Base-by-base conservation (phyloP, 2,797 vertebrate species). In the Darevskia nairensis region DNA sequence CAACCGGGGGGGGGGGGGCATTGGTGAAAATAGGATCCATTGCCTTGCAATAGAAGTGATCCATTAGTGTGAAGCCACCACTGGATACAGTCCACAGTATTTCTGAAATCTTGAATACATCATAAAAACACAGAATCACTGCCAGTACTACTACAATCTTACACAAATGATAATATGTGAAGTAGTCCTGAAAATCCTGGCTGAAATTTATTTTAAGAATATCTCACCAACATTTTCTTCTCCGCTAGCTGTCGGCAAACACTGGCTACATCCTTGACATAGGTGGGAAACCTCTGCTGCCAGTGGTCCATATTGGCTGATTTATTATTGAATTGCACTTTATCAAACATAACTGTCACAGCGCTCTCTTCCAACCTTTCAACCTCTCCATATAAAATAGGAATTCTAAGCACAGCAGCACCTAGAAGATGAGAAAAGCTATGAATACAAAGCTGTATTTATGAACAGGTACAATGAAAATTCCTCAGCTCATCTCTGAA, bases 221-320 rank as follows among this genome's bases (percentile, higher is more conserved):
- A 77, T 84, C 96, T 96, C 91, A 97, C 97, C 96, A 96, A 88
- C 97, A 97, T 97, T 2, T 96, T 97, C 93, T 97, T 97, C 92
- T 98, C 98, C 0, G 97, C 97, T 80, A 99, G 95, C 76, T 98
- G 98, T 74, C 98, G 97, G 92, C 98, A 99, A 91, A 99, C 98
- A 0, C 94, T 88, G 1, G 98, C 98, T 0, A 99, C 98, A 2
- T 99, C 98, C 19, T 96, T 97, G 69, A 98, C 96, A 0, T 99
- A 97, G 0, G 99, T 99, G 64, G 99, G 99, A 89, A 98, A 99
- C 35, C 98, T 97, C 93, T 98, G 98, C 90, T 97, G 98, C 95
- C 97, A 98, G 93, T 99, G 98, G 92, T 99, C 99, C 95, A 99
- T 97, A 8, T 98, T 97, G 75, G 97, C 98, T 8, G 98, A 98